Base-by-base conservation (phyloP, 2,113 vertebrate genomes). In the Colius striatus region DNA sequence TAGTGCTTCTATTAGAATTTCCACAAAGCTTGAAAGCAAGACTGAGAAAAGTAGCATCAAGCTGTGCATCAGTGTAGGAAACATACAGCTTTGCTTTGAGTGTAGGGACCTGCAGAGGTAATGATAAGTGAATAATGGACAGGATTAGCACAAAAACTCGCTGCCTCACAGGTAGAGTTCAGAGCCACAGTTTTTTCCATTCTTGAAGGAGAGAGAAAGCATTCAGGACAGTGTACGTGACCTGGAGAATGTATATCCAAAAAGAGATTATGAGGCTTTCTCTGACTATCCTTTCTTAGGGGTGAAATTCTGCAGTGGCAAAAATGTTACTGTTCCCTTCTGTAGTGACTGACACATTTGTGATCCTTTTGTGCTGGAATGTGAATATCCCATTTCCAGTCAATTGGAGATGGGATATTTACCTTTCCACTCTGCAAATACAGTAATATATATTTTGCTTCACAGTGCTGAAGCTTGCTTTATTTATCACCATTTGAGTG, bases 1-100 rank as follows among this genome's bases (percentile, higher is more conserved):
- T 85, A 92, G 41, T 73, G 66, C 58, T 58, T 94, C 89, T 71
- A 65, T 89, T 84, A 92, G 61, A 84, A 79, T 79, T 91, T 65
- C 74, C 77, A 84, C 30, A 43, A 32, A 68, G 61, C 65, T 41
- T 87, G 68, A 75, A 72, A 95, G 18, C 16, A 61, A 72, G 58
- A 19, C 30, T 45, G 48, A 81, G 66, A 62, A 91, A 82, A 45
- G 41, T 54, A 36, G 17, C 74, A 70, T 23, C 61, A 57, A 79
- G n/a, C 4, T 87, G 36, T 43, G 76, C 38, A 25, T 20, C 3
- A 6, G 12, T n/a, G 34, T 26, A 67, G 76, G 45, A 63, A 81
- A 88, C 83, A n/a, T 20, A 77, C 43, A 81, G 34, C 43, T 61
- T 65, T 95, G 73, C 34, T 91, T 53, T 18, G 61, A 81, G n/a